These are phyloP conservation scores for Craseonycteris thonglongyai DNA, from an alignment of 2,113 vertebrate species.

Conservation along the genomic window DNA sequence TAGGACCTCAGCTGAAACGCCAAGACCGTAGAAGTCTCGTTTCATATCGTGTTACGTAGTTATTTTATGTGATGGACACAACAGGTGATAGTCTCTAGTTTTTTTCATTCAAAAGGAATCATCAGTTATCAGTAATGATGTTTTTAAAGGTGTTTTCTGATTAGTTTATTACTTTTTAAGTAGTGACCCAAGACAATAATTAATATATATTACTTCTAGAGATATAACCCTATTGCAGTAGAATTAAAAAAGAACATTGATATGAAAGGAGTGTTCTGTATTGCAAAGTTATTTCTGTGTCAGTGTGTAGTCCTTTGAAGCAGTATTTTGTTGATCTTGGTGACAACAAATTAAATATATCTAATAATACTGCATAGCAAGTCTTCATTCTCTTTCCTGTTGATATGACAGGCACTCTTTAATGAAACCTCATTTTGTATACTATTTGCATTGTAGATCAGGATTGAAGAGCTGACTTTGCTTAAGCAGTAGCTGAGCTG, in stretches of 20 bases:
- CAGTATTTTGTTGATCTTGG: conserved; percentile 58
- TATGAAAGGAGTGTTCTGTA: conserved; percentile 27
- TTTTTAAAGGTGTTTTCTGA: conserved; percentile 5
- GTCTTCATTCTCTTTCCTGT: conserved; percentile 59
- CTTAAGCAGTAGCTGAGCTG: conserved; percentile 35
- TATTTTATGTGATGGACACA: neutral
- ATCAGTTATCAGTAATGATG: neutral
- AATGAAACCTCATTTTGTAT: conserved; percentile 61
- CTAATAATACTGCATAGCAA: conserved; percentile 58
- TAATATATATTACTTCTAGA: conserved; percentile 33
- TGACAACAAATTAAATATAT: conserved; percentile 66
- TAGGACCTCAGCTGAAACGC: neutral
- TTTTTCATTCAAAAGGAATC: neutral
- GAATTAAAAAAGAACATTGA: conserved; percentile 9
- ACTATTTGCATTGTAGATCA: conserved; percentile 62
- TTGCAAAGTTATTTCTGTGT: conserved; percentile 36
- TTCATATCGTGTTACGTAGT: neutral
- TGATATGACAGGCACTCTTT: conserved; percentile 54
- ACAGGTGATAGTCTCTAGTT: neutral
- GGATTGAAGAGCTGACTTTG: conserved; percentile 51
- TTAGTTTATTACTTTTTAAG: conserved; percentile 2
- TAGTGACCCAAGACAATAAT: conserved; percentile 14
- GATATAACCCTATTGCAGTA: conserved; percentile 26
- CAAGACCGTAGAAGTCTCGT: neutral
- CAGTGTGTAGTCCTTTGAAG: conserved; percentile 39